Base-by-base conservation (phyloP, 2,797 vertebrate genomes). In the Pangasius mekongensis region DNA sequence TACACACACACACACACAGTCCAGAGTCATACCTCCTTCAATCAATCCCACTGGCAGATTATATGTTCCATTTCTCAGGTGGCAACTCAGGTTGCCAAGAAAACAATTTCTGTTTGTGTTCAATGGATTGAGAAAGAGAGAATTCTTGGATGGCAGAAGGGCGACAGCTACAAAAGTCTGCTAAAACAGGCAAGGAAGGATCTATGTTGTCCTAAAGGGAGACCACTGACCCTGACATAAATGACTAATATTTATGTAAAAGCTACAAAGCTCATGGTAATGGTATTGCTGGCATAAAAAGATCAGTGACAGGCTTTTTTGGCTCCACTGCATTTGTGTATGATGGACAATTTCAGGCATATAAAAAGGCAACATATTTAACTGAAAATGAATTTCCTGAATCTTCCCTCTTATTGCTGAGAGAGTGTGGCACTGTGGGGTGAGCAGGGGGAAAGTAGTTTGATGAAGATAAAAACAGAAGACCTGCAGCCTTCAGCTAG, bases 381-480 rank as follows among this genome's bases (percentile, higher is more conserved):
- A 91, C 81, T 80, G 49, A 64, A 88, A 88, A 90, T 90, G 78
- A 87, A 87, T 91, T 87, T 91, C 86, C 87, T 90, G 71, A 88
- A 89, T 85, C 85, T 62, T 87, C 71, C 56, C 74, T 89, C 62
- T 39, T 80, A 87, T 87, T 47, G 11, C 83, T 78, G 39, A 80
- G 16, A 90, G 67, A 87, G 56, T 64, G 80, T 43, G 24, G 66
- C 22, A 22, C 67, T 84, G 77, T 83, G 69, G 47, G 54, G 33
- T 39, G 78, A 56, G 18, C 10, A 20, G 67, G 56, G 69, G 85
- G 39, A 66, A 49, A 58, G n/a, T 39, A 69, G 74, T 88, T 73
- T 83, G n/a, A 80, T 84, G 85, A 87, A 87, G 89, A 90, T 85
- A 88, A 88, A 92, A 90, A 92, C 87, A 90, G 85, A 85, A 89